Base-by-base conservation (phyloP, 2,113 vertebrate species). In the Dasyornis broadbenti region DNA sequence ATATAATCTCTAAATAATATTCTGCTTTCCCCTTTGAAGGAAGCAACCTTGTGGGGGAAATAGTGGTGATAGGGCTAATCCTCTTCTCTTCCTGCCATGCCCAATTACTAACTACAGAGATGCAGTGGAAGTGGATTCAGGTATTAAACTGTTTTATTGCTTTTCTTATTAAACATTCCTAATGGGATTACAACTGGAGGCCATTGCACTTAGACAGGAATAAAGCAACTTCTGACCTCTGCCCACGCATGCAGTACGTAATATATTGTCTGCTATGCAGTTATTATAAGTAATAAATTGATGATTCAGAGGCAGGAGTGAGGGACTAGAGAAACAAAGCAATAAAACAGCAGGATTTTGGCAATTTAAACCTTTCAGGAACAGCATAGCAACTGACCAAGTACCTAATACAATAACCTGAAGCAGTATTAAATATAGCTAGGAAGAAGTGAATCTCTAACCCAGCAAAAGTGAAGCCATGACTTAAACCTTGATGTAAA, bases 101-200 rank as follows among this genome's bases (percentile, higher is more conserved):
- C 68, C 12, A 18, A 7, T 63, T 80, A 20, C 12, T 82, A 81
- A 64, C 61, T 76, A 15, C 8, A 82, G 47, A 50, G n/a, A 28
- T 52, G 31, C 10, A 61, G 27, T 17, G 65, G 59, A 80, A 91
- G 15, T 57, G 8, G 39, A 82, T 88, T 87, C 75, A 64, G 27
- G 75, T 93, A 47, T 77, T 87, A 78, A 86, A 84, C n/a, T 66
- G 27, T 54, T 91, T 78, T 83, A 56, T 76, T 95, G 71, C 71
- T 90, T 85, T 72, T 81, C 47, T 88, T 70, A 82, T 82, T 93
- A 77, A 95, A 72, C 35, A 22, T 77, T 92, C 69, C 59, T 90
- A 52, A 78, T 42, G 47, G 44, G 22, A 26, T 93, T 86, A 37
- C 52, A 83, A 30, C 23, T 45, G 45, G 54, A 91, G 70, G 19